A percentile compares a stretch with the other conserved stretches of the same genome.
Evolutionary conservation across 1,140 invertebrate genomes (phyloP).

Genomic region (Drosophila persimilis): DNA sequence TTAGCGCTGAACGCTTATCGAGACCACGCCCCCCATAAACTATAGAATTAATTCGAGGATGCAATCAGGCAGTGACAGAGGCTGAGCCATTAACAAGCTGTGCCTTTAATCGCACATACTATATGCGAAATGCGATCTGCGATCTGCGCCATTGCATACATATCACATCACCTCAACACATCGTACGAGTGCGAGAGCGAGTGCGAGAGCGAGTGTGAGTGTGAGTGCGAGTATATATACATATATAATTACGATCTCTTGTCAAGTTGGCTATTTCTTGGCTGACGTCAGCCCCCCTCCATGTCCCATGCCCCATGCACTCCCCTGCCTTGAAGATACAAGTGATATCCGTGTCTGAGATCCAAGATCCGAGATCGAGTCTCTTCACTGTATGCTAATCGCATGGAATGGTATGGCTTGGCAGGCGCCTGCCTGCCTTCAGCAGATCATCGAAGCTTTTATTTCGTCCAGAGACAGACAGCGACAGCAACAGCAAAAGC

Average conservation of each 20-base stretch:
- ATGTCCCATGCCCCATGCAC: too few relatives aligned
- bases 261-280: conserved; percentile 11
- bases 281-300: conserved; percentile 12
- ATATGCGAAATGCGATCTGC: too few relatives aligned
- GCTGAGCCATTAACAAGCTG: conserved; percentile 9
- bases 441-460: conserved; percentile 7
- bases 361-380: background rate
- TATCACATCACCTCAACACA: too few relatives aligned
- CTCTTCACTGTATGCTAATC: conserved; percentile 25
- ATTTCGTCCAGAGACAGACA: too few relatives aligned
- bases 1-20: too few relatives aligned
- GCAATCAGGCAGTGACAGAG: conserved; percentile 21
- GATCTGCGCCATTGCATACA: too few relatives aligned
- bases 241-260: conserved; percentile 14
- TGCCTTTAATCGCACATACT: too few relatives aligned
- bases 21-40: conserved; percentile 22
- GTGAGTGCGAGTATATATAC: background rate
- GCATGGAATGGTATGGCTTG: conserved; percentile 14
- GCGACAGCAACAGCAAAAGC: too few relatives aligned
- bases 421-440: too few relatives aligned
- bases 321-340: background rate
- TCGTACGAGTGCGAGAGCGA: too few relatives aligned
- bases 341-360: conserved; percentile 27
- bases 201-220: too few relatives aligned
- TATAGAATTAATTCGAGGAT: conserved; percentile 40